Evolutionary conservation across 64 coral and sea anemone genomes (phyloP), one percentile per base, ranked within the genome.

Genomic region (Porites lutea): DNA sequence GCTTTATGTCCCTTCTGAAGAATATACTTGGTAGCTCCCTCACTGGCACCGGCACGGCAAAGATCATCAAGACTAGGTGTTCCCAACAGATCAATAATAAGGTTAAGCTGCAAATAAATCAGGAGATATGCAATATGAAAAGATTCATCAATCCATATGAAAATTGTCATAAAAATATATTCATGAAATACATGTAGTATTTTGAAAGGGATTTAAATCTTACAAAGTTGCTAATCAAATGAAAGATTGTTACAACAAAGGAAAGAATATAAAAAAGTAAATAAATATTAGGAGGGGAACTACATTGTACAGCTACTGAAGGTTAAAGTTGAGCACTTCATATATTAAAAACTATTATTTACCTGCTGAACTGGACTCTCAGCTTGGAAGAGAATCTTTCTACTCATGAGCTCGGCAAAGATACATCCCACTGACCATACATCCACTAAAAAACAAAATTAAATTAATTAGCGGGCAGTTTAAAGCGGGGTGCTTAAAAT

Each of bases 391-490:
- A 99, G 66, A 61, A 96, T 99, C 65, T 99, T 99, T 79, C 97
- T 90, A 72, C 94, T 99, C 22, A 99, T 88, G 71, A 99, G 86
- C 82, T 99, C 97, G 10, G 94, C 97, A 94, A 99, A 99, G 60
- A 99, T 99, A 83, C 97, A 99, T 6, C 97, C 97, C 21, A 99
- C 97, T 74, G 97, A 99, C 97, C 97, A 99, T 50, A 99, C 88
- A 76, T 99, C 97, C 67, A 99, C 97, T 99, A 72, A n/a, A 96
- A 91, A 77, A 55, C 18, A 79, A 77, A 55, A 65, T 68, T 52
- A 8, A 53, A 81, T 15, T 3, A 53, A 81, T 15, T 3, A 76
- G 50, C 2, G 13, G 22, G 43, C 10, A 13, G 13, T 76, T 12
- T 43, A 12, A n/a, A 76, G 44, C 10, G 1, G 27, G 27, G 27